Conservation (phyloP, 2,888 invertebrate genomes). For the Zaprionus bogoriensis region DNA sequence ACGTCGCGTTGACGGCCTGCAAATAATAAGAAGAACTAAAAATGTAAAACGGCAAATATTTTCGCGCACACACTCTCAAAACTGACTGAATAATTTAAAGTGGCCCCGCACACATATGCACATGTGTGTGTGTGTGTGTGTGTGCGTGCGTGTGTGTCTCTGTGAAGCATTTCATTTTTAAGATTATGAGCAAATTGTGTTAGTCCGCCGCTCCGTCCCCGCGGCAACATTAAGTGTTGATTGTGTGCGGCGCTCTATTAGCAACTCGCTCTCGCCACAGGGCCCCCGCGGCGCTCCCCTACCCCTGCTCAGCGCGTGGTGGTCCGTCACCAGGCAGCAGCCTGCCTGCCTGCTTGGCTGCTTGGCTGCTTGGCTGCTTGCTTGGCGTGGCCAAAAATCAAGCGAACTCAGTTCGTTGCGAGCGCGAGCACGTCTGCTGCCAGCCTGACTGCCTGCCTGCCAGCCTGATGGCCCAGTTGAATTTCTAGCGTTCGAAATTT, state of each 20-base stretch:
- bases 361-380: slow-evolving; percentile 38
- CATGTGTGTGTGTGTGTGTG: slow-evolving; percentile 12
- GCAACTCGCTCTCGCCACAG: slow-evolving; percentile 54
- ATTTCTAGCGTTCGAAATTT: slow-evolving; percentile 63
- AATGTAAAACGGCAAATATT: slow-evolving; percentile 60
- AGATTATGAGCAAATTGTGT: slow-evolving; percentile 75
- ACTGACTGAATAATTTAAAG: slow-evolving; percentile 55
- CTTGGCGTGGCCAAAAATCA: slow-evolving; percentile 54
- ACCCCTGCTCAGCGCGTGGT: slow-evolving; percentile 6
- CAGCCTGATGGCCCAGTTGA: slow-evolving; percentile 58
- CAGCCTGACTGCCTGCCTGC: slow-evolving; percentile 62
- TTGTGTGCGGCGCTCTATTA: slow-evolving; percentile 78
- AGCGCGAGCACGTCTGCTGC: slow-evolving; percentile 74
- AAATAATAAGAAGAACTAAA: slow-evolving; percentile 45
- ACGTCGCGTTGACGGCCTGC: slow-evolving; percentile 62
- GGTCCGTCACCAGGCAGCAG: slow-evolving; percentile 21
- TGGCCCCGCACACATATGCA: slow-evolving; percentile 33
- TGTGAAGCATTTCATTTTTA: slow-evolving; percentile 61
- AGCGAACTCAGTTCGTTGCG: slow-evolving; percentile 76
- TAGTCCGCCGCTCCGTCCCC: slow-evolving; percentile 61
- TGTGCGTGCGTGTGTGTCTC: slow-evolving; percentile 27
- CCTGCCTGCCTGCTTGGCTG: neutral
- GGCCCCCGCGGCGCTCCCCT: neutral
- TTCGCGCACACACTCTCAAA: slow-evolving; percentile 53
- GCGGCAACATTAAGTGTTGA: slow-evolving; percentile 76